phyloP scores from a whole-genome alignment of 2,113 vertebrate genomes.

The Menidia beryllina region DNA sequence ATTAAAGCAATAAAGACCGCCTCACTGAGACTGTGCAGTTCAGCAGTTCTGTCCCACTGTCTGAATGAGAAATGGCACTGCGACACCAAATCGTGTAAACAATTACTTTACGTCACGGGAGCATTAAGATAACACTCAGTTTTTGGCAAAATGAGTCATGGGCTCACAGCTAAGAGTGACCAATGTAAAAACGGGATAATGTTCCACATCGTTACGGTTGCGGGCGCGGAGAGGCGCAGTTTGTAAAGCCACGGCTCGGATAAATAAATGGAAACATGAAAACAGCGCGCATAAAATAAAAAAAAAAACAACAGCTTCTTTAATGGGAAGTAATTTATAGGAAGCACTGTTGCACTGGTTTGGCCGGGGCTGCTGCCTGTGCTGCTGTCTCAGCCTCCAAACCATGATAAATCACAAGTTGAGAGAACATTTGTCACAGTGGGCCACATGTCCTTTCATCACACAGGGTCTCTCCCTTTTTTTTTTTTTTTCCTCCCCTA shows the following conservation, averaged over 20 bases:
- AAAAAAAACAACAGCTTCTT: not conserved
- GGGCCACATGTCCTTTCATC: conserved; percentile 63
- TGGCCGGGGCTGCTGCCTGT: conserved; percentile 16
- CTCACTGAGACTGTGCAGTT: conserved; percentile 12
- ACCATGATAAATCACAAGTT: conserved; percentile 66
- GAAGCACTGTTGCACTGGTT: conserved; percentile 24
- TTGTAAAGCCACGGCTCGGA: not conserved
- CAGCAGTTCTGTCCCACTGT: conserved; percentile 48
- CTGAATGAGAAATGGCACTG: conserved; percentile 36
- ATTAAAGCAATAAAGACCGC: conserved; percentile 46
- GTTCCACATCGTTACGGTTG: not conserved
- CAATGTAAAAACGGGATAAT: not conserved
- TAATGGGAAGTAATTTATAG: conserved; percentile 32
- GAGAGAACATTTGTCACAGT: conserved; percentile 67
- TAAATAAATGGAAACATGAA: conserved; percentile 2
- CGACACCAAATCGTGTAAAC: conserved; percentile 26
- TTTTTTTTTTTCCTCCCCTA: not conserved
- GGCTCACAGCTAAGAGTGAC: conserved; percentile 11
- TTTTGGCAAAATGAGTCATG: conserved; percentile 5
- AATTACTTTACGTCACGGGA: conserved; percentile 15
- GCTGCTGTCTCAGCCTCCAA: conserved; percentile 32
- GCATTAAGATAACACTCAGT: conserved; percentile 23
- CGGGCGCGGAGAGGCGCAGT: conserved; percentile 5
- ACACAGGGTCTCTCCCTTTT: conserved; percentile 36
- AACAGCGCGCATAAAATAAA: not conserved